Percentiles rank a stretch among this genome's conserved stretches.
phyloP scores from a whole-genome alignment of 2,888 invertebrate genomes.

The Timandra comae region DNA sequence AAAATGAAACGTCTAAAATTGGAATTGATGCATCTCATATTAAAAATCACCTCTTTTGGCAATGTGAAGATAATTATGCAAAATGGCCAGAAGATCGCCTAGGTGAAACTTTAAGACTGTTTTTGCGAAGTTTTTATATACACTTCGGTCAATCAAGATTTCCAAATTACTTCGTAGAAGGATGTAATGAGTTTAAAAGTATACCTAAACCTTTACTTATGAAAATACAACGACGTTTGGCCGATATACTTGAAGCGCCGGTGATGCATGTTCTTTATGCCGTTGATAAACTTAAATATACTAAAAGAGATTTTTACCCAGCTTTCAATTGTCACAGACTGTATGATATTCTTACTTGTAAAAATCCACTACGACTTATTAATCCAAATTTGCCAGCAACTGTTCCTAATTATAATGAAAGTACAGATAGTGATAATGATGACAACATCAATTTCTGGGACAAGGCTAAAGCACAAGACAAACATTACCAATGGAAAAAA shows the following conservation, averaged over 20 bases:
- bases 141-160: conserved; percentile 78
- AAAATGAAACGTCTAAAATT: conserved; percentile 78
- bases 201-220: conserved; percentile 80
- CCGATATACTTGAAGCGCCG: conserved; percentile 83
- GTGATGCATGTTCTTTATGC: conserved; percentile 82
- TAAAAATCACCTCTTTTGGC: conserved; percentile 84
- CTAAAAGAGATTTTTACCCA: conserved; percentile 79
- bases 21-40: conserved; percentile 84
- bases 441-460: conserved; percentile 59
- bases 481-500: conserved; percentile 68
- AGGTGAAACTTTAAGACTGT: conserved; percentile 80
- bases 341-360: conserved; percentile 75
- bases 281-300: conserved; percentile 81
- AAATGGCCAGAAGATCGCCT: conserved; percentile 85
- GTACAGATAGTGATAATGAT: conserved; percentile 60
- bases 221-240: conserved; percentile 80
- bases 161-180: conserved; percentile 84
- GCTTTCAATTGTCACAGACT: conserved; percentile 76
- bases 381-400: conserved; percentile 57
- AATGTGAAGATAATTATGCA: conserved; percentile 83
- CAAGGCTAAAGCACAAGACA: conserved; percentile 67
- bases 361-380: conserved; percentile 67
- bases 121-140: conserved; percentile 79
- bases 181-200: conserved; percentile 84
- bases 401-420: conserved; percentile 33